Evolutionary conservation across 2,797 vertebrate genomes (phyloP).

Genomic region (Antrozous pallidus): DNA sequence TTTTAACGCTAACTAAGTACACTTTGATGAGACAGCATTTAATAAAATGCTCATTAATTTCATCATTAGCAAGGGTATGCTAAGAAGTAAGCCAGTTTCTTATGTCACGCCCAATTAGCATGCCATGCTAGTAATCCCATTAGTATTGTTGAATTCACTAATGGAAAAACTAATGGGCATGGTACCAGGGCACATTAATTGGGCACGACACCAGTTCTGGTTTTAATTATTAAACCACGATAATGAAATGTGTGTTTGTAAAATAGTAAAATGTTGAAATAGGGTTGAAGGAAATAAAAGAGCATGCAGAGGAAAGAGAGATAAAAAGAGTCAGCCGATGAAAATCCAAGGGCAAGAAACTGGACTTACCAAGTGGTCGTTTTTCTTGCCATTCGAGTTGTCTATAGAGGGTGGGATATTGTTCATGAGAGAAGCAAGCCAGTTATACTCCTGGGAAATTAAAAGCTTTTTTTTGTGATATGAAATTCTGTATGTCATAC

Average conservation of each 20-base stretch:
- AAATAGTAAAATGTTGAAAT: constrained; percentile 89
- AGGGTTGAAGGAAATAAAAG: constrained; percentile 83
- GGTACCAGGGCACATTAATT: constrained; percentile 98
- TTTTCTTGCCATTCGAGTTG: background rate
- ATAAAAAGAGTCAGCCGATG: constrained; percentile 39
- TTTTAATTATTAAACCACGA: constrained; percentile 99
- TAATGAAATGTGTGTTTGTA: constrained; percentile 97
- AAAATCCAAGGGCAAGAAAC: constrained; percentile 23
- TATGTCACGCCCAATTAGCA: constrained; percentile 99
- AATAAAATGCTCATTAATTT: constrained; percentile 96
- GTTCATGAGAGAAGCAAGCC: background rate
- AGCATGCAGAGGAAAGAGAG: constrained; percentile 55
- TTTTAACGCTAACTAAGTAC: constrained; percentile 90
- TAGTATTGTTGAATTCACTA: constrained; percentile 99
- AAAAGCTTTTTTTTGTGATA: constrained; percentile 15
- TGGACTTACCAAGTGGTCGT: background rate
- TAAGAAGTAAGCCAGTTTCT: constrained; percentile 97
- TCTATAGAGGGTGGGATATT: constrained; percentile 27
- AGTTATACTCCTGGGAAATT: constrained; percentile 50
- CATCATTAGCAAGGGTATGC: constrained; percentile 92
- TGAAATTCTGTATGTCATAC: background rate
- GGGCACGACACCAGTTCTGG: constrained; percentile 98
- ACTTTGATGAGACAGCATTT: constrained; percentile 93
- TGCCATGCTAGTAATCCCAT: constrained; percentile 99
- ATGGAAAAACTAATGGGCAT: constrained; percentile 99